A percentile compares a stretch with the other conserved stretches of the same genome.
These are phyloP conservation scores for Hemistola chrysoprasaria DNA, from an alignment of 2,888 invertebrate species.

Conservation along the genomic window DNA sequence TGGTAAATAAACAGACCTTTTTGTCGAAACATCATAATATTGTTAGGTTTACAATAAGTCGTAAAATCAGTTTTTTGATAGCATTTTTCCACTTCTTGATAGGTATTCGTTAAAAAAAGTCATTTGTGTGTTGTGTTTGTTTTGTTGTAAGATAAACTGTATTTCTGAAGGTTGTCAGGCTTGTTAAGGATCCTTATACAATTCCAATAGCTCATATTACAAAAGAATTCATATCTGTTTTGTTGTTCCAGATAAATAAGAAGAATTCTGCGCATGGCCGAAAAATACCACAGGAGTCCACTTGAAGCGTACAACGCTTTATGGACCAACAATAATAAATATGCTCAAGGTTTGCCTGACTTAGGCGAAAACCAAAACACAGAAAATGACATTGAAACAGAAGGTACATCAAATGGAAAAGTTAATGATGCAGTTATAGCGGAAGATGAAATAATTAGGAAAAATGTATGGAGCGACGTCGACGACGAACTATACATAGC, in stretches of 20 bases:
- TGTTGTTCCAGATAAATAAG: constrained; percentile 69
- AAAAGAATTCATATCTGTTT: constrained; percentile 23
- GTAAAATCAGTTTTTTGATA: no score
- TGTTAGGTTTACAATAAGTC: no score
- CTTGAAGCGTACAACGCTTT: constrained; percentile 68
- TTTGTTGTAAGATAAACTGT: no score
- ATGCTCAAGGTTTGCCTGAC: constrained; percentile 19
- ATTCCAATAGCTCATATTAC: no score
- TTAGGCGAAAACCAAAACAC: constrained; percentile 20
- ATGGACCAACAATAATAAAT: constrained; percentile 53
- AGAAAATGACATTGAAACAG: constrained; percentile 39
- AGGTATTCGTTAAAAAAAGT: no score
- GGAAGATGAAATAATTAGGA: constrained; percentile 61
- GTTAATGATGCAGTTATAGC: constrained; percentile 55
- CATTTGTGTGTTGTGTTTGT: no score
- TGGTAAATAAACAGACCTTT: no score
- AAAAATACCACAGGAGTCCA: constrained; percentile 67
- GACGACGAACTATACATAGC: constrained; percentile 79
- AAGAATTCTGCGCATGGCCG: constrained; percentile 77
- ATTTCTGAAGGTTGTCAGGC: no score
- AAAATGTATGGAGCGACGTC: constrained; percentile 74
- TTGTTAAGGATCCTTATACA: no score
- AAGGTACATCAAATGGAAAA: constrained; percentile 23
- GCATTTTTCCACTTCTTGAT: no score
- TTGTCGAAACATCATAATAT: no score